Evolutionary conservation across 2,888 invertebrate species (phyloP).

Genomic region (Plebejus melissa): DNA sequence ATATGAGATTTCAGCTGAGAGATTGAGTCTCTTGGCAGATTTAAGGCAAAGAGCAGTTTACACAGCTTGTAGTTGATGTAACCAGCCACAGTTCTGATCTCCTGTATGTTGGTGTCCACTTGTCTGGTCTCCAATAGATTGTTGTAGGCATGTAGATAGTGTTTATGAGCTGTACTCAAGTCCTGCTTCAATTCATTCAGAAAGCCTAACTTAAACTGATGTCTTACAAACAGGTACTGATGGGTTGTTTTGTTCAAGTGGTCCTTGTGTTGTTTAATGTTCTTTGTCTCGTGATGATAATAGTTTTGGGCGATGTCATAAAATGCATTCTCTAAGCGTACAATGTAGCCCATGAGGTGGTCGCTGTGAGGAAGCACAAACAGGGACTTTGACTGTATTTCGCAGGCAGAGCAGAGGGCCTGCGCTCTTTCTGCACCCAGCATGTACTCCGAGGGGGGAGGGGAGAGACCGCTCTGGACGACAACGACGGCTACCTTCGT

Average conservation of each 20-base stretch:
- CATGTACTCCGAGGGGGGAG: slow-evolving; percentile 89
- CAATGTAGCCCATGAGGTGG: slow-evolving; percentile 86
- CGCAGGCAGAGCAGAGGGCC: slow-evolving; percentile 93
- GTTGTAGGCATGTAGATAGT: slow-evolving; percentile 93
- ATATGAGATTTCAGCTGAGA: slow-evolving; percentile 95
- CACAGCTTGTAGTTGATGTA: slow-evolving; percentile 98
- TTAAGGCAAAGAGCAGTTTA: slow-evolving; percentile 91
- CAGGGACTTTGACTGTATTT: slow-evolving; percentile 93
- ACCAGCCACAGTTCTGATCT: slow-evolving; percentile 96
- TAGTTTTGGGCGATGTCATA: slow-evolving; percentile 95
- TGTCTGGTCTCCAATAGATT: slow-evolving; percentile 92
- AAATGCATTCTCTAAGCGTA: slow-evolving; percentile 94
- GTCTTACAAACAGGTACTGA: slow-evolving; percentile 94
- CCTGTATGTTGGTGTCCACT: slow-evolving; percentile 93
- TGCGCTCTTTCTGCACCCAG: slow-evolving; percentile 94
- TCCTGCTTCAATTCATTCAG: slow-evolving; percentile 96
- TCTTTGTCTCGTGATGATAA: slow-evolving; percentile 93
- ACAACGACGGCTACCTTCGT: slow-evolving; percentile 92
- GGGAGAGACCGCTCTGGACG: slow-evolving; percentile 89
- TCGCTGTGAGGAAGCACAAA: slow-evolving; percentile 96
- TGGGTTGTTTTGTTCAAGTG: slow-evolving; percentile 94
- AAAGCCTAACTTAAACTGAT: slow-evolving; percentile 98
- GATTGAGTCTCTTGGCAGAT: slow-evolving; percentile 95
- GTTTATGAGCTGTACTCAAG: slow-evolving; percentile 89
- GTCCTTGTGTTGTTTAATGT: slow-evolving; percentile 92